phyloP scores from a whole-genome alignment of 2,888 invertebrate genomes.

The Nipponacmea schrenckii region DNA sequence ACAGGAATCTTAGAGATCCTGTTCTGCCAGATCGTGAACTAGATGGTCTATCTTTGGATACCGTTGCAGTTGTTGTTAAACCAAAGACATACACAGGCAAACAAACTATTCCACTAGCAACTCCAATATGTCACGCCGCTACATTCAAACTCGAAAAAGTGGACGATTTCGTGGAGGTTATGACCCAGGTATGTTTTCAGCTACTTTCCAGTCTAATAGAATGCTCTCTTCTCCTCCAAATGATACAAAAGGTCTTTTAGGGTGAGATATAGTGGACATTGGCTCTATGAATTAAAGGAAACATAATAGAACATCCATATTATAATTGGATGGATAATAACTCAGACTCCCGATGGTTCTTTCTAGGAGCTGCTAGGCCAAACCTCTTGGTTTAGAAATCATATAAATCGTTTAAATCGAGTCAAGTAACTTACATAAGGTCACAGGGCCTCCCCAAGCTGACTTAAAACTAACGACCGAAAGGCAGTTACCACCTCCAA shows the following conservation, averaged over 20 bases:
- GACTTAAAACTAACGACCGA: no score
- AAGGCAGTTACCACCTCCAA: no score
- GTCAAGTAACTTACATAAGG: no score
- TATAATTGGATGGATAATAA: neutral
- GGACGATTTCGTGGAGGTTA: conserved; percentile 49
- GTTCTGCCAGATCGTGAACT: conserved; percentile 26
- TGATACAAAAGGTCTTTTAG: no score
- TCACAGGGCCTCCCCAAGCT: no score
- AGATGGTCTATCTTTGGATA: conserved; percentile 41
- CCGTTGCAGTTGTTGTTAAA: conserved; percentile 38
- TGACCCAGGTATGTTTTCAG: conserved; percentile 40
- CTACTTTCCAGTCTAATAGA: no score
- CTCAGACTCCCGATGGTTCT: no score
- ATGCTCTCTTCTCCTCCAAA: no score
- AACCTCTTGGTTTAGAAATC: neutral
- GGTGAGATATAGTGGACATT: neutral
- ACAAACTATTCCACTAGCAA: conserved; percentile 46
- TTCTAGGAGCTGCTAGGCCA: neutral
- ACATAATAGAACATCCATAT: neutral
- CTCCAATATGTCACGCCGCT: conserved; percentile 58
- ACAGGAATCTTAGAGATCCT: neutral
- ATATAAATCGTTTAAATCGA: no score
- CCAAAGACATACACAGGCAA: conserved; percentile 34
- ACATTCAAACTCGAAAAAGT: conserved; percentile 56
- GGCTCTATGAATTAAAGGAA: neutral